Conservation (phyloP, 2,113 vertebrate genomes). For the Peromyscus maniculatus region DNA sequence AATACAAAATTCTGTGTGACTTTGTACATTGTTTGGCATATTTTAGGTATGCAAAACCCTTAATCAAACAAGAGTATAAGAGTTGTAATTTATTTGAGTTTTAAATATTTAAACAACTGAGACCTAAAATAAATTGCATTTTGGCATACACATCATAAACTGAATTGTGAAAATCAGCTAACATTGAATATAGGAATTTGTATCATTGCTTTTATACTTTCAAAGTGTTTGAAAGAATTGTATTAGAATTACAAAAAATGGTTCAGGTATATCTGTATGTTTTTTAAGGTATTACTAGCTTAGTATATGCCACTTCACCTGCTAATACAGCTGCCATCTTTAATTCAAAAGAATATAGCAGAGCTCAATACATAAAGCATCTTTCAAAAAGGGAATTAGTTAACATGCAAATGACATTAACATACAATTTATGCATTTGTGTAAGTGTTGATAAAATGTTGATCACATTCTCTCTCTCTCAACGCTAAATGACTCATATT, state of each 20-base stretch:
- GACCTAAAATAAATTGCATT: background rate
- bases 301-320: slow-evolving; percentile 52
- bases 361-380: background rate
- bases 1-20: background rate
- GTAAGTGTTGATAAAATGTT: background rate
- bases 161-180: slow-evolving; percentile 1
- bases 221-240: background rate
- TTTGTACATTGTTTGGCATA: background rate
- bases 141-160: background rate
- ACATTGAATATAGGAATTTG: background rate
- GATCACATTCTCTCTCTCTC: background rate
- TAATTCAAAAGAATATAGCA: slow-evolving; percentile 64
- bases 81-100: background rate
- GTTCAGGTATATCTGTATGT: background rate
- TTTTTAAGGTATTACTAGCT: slow-evolving; percentile 61
- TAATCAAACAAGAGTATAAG: background rate
- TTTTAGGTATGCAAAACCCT: background rate
- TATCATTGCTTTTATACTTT: background rate
- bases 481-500: background rate
- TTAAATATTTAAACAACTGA: background rate
- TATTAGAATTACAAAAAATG: background rate
- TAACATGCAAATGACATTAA: slow-evolving; percentile 61
- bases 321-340: slow-evolving; percentile 33
- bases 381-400: slow-evolving; percentile 17
- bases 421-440: background rate